These are phyloP conservation scores for Porites lobata DNA, from an alignment of 92 coral and sea anemone species.

Conservation along the genomic window DNA sequence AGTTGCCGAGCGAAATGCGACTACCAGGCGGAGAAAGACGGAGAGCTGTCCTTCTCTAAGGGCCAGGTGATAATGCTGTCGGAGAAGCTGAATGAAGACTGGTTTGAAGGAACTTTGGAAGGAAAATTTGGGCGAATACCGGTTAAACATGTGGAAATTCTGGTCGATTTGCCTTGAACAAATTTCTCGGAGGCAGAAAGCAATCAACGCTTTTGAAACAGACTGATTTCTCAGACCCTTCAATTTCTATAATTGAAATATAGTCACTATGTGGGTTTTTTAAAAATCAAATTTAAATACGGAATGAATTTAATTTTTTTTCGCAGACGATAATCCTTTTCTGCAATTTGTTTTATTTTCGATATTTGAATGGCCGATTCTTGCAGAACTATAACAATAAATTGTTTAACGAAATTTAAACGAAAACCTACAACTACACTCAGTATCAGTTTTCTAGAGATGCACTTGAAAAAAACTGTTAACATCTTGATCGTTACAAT, in stretches of 20 bases:
- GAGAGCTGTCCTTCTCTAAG: constrained; percentile 76
- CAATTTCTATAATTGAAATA: constrained; percentile 8
- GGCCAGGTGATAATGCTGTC: constrained; percentile 79
- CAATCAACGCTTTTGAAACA: constrained; percentile 12
- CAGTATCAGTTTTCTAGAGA: background rate
- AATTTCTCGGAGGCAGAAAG: background rate
- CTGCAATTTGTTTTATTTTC: background rate
- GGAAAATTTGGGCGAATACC: constrained; percentile 85
- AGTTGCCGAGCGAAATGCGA: constrained; percentile 83
- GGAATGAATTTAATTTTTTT: background rate
- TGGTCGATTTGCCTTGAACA: constrained; percentile 64
- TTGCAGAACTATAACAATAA: background rate
- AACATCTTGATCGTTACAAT: constrained; percentile 1
- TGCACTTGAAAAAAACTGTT: constrained; percentile 16
- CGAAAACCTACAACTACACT: background rate
- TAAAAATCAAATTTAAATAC: background rate
- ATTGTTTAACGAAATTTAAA: background rate
- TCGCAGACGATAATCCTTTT: background rate
- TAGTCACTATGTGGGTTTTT: constrained; percentile 6
- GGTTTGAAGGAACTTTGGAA: constrained; percentile 85
- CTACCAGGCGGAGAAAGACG: constrained; percentile 78
- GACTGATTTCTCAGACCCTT: background rate
- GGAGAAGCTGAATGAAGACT: constrained; percentile 63
- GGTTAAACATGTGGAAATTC: constrained; percentile 66
- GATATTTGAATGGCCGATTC: background rate